phyloP scores from a whole-genome alignment of 1,140 invertebrate genomes.

The Heliothis subflexa region DNA sequence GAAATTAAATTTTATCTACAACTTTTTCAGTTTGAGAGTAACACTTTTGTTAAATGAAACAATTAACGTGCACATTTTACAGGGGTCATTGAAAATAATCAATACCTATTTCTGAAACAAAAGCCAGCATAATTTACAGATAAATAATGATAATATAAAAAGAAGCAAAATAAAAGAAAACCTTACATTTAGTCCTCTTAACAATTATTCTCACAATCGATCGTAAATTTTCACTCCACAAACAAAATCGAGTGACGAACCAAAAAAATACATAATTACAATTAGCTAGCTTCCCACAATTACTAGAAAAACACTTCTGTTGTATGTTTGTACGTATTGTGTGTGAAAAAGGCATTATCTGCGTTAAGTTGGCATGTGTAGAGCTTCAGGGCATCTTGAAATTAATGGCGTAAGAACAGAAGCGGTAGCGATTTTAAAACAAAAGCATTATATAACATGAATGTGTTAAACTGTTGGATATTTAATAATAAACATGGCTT shows the following conservation, averaged over 20 bases:
- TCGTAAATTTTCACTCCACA: slow-evolving; percentile 7
- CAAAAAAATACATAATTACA: slow-evolving; percentile 21
- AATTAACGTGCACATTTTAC: no score
- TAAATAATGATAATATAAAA: background rate
- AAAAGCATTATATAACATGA: no score
- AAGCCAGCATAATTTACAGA: background rate
- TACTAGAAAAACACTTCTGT: slow-evolving; percentile 51
- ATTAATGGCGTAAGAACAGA: slow-evolving; percentile 49
- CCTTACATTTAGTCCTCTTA: background rate
- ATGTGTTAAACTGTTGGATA: no score
- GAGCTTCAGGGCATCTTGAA: slow-evolving; percentile 64
- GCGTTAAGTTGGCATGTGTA: slow-evolving; percentile 65
- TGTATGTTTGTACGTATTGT: slow-evolving; percentile 55
- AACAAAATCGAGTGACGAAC: background rate
- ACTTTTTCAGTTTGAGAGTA: no score
- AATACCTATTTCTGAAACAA: background rate
- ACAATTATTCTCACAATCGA: background rate
- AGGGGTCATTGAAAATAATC: no score
- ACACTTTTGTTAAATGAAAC: no score
- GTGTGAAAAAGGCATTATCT: slow-evolving; percentile 60
- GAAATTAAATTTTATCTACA: no score
- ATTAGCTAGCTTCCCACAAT: slow-evolving; percentile 51
- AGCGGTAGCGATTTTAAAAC: slow-evolving; percentile 10
- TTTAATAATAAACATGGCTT: no score
- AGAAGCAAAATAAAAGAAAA: background rate